Percentiles rank a stretch among this genome's conserved stretches.
Evolutionary conservation across 2,888 invertebrate species (phyloP).

Genomic region (Plemyria rubiginata): DNA sequence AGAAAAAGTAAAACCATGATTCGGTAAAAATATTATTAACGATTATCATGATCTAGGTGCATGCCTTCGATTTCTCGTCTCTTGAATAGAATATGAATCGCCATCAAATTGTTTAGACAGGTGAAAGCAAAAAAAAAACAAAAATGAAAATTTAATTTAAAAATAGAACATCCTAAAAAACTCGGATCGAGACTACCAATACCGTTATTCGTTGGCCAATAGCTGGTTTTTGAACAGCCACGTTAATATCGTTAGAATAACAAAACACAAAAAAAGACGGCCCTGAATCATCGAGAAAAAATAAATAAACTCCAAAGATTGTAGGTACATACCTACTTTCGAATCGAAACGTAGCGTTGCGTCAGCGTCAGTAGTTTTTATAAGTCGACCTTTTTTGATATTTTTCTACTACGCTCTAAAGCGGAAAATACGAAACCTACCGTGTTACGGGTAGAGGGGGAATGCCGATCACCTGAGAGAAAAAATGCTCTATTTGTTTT

Average conservation of each 20-base stretch:
- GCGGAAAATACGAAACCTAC: too few relatives aligned
- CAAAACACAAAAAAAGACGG: constrained; percentile 36
- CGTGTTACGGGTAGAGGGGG: too few relatives aligned
- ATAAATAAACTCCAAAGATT: constrained; percentile 10
- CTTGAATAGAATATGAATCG: too few relatives aligned
- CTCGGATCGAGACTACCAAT: constrained; percentile 5
- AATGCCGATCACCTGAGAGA: too few relatives aligned
- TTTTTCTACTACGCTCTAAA: constrained; percentile 38
- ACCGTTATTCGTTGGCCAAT: constrained; percentile 19
- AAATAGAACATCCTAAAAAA: constrained; percentile 9
- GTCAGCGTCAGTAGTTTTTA: constrained; percentile 47
- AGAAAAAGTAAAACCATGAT: too few relatives aligned
- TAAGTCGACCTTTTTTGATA: constrained; percentile 43
- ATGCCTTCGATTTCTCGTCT: too few relatives aligned
- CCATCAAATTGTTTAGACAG: too few relatives aligned
- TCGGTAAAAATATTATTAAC: too few relatives aligned
- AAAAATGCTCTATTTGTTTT: too few relatives aligned
- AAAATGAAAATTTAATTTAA: background rate
- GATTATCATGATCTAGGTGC: too few relatives aligned
- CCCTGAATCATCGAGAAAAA: constrained; percentile 32
- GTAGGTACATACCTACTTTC: too few relatives aligned
- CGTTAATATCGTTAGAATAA: constrained; percentile 17
- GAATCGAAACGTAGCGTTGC: constrained; percentile 51
- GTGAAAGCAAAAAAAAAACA: too few relatives aligned
- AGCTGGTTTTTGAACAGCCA: constrained; percentile 26